Evolutionary conservation across 2,113 vertebrate species (phyloP).

Genomic region (Labeo catla): DNA sequence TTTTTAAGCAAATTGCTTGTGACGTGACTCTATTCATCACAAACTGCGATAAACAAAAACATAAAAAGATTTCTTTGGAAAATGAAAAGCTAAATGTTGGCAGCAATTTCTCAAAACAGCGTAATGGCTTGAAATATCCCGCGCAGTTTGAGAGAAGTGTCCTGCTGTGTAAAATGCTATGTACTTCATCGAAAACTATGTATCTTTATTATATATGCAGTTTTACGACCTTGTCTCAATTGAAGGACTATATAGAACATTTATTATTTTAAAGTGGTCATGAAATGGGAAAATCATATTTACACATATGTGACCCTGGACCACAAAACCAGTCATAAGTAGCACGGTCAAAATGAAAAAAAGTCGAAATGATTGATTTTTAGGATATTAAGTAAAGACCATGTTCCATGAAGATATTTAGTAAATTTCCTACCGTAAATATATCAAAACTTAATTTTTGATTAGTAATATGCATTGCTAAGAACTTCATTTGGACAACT

Average conservation of each 20-base stretch:
- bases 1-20: not conserved
- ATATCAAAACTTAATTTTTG: too few relatives aligned
- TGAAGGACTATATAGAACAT: not conserved
- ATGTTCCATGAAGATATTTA: too few relatives aligned
- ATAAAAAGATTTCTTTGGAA: not conserved
- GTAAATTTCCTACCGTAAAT: too few relatives aligned
- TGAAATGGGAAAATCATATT: not conserved
- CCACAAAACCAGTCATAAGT: too few relatives aligned
- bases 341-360: too few relatives aligned
- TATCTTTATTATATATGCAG: not conserved
- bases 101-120: not conserved
- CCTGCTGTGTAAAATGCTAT: not conserved
- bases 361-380: too few relatives aligned
- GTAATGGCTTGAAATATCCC: not conserved
- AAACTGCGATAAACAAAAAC: not conserved
- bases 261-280: too few relatives aligned
- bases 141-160: not conserved
- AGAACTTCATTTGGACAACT: too few relatives aligned
- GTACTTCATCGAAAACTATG: not conserved
- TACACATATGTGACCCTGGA: too few relatives aligned
- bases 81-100: not conserved
- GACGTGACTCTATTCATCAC: not conserved
- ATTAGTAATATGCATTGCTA: too few relatives aligned
- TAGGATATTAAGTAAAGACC: too few relatives aligned
- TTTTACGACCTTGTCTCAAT: not conserved